A percentile compares a stretch with the other conserved stretches of the same genome.
These are phyloP conservation scores for Psilopogon haemacephalus DNA, from an alignment of 2,113 vertebrate genomes.

Conservation along the genomic window DNA sequence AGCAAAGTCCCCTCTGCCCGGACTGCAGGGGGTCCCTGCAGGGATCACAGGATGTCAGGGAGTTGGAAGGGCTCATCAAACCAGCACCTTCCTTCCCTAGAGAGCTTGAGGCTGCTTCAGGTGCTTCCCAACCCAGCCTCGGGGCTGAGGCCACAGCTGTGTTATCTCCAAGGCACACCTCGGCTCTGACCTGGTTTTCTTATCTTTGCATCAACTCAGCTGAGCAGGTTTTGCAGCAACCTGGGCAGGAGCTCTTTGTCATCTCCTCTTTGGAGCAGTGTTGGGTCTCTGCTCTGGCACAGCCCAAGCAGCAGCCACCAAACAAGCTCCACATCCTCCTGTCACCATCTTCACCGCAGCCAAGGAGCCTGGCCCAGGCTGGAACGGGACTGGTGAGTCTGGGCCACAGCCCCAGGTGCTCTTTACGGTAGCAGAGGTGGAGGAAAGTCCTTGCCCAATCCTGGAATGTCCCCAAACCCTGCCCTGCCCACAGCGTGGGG, in stretches of 20 bases:
- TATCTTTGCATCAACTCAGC: not conserved
- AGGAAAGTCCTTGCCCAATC: not conserved
- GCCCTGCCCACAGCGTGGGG: accelerated
- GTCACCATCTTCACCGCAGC: too few species aligned
- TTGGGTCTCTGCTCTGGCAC: not conserved
- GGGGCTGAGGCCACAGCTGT: accelerated
- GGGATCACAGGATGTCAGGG: accelerated
- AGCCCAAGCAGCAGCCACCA: not conserved
- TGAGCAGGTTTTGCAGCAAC: not conserved
- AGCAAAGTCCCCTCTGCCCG: not conserved
- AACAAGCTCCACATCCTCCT: not conserved
- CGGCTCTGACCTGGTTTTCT: not conserved
- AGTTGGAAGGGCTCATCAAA: too few species aligned
- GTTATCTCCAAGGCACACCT: accelerated
- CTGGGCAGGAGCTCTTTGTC: not conserved
- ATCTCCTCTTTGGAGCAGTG: not conserved
- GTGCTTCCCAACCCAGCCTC: not conserved
- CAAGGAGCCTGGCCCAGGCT: not conserved
- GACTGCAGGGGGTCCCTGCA: too few species aligned
- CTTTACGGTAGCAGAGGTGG: not conserved
- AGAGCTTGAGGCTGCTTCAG: not conserved
- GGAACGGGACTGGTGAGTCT: not conserved
- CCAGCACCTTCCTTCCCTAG: accelerated
- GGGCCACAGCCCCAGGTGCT: not conserved
- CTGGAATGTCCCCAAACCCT: not conserved